Evolutionary conservation across 2,888 invertebrate genomes (phyloP).

Genomic region (Parthenolecanium corni): DNA sequence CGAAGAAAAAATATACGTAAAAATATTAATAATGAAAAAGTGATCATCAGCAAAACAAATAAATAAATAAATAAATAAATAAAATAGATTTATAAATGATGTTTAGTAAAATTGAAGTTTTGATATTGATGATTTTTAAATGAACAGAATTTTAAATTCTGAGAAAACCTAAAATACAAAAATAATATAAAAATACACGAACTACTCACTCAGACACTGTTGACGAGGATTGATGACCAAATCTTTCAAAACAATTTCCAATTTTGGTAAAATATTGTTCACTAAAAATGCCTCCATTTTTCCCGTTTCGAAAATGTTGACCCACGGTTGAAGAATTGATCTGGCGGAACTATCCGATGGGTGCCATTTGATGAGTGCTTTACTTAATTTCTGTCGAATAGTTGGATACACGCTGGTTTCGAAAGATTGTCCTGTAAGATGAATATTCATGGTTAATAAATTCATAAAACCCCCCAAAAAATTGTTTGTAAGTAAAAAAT

Average conservation of each 20-base stretch:
- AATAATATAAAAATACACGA: too few relatives aligned
- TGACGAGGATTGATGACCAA: constrained; percentile 60
- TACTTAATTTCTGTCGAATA: constrained; percentile 80
- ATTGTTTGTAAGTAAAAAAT: not conserved
- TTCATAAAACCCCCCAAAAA: not conserved
- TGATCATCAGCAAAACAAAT: too few relatives aligned
- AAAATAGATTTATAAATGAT: too few relatives aligned
- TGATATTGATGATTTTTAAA: too few relatives aligned
- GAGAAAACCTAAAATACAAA: too few relatives aligned
- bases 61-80: too few relatives aligned
- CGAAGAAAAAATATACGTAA: too few relatives aligned
- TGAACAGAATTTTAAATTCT: too few relatives aligned
- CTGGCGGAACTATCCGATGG: constrained; percentile 88
- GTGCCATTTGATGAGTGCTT: constrained; percentile 86
- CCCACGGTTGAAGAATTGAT: constrained; percentile 85
- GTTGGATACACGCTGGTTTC: constrained; percentile 65
- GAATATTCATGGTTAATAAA: not conserved
- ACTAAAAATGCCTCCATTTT: constrained; percentile 69
- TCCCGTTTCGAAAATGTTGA: constrained; percentile 56
- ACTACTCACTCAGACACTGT: constrained; percentile 50
- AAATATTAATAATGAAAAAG: too few relatives aligned
- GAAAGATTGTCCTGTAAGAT: constrained; percentile 41
- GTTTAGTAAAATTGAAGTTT: too few relatives aligned
- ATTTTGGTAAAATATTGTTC: constrained; percentile 79
- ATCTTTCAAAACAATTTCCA: constrained; percentile 51